Percentiles rank a stretch among this genome's conserved stretches.
Evolutionary conservation across 2,888 invertebrate genomes (phyloP).

Genomic region (Portevinia maculata): DNA sequence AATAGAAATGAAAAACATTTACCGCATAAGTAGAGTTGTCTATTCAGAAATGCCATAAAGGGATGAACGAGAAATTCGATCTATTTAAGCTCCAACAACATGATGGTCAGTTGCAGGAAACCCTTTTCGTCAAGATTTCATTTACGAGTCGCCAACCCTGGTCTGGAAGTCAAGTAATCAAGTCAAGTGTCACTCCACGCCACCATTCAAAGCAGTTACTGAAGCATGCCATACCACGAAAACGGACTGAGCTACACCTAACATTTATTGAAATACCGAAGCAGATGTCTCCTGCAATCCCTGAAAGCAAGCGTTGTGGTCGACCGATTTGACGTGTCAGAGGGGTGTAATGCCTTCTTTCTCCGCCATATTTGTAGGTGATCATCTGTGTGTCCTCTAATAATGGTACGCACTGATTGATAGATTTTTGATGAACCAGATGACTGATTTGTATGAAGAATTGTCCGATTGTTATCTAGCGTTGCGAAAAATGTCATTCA

Average conservation of each 20-base stretch:
- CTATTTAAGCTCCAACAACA: slow-evolving; percentile 29
- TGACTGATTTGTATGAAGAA: slow-evolving; percentile 22
- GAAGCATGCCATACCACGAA: neutral
- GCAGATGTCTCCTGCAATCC: slow-evolving; percentile 24
- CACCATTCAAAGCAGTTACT: slow-evolving; percentile 3
- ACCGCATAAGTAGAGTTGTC: slow-evolving; percentile 3
- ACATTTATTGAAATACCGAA: neutral
- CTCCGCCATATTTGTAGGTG: neutral
- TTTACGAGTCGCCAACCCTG: slow-evolving; percentile 48
- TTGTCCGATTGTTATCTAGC: neutral
- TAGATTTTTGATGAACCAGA: slow-evolving; percentile 28
- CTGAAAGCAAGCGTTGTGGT: slow-evolving; percentile 21
- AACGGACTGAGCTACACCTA: neutral
- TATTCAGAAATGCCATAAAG: slow-evolving; percentile 6
- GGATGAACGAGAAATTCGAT: slow-evolving; percentile 40
- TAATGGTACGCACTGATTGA: slow-evolving; percentile 10
- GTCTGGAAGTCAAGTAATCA: slow-evolving; percentile 45
- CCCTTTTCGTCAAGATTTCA: slow-evolving; percentile 4
- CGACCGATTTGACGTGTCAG: slow-evolving; percentile 34
- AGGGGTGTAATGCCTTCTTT: slow-evolving; percentile 14
- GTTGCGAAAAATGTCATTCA: neutral
- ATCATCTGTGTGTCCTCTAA: neutral
- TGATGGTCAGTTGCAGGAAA: slow-evolving; percentile 11
- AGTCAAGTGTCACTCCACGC: slow-evolving; percentile 13
- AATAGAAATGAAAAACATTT: slow-evolving; percentile 5